phyloP scores from a whole-genome alignment of 2,888 invertebrate genomes.

The Dolomedes plantarius region DNA sequence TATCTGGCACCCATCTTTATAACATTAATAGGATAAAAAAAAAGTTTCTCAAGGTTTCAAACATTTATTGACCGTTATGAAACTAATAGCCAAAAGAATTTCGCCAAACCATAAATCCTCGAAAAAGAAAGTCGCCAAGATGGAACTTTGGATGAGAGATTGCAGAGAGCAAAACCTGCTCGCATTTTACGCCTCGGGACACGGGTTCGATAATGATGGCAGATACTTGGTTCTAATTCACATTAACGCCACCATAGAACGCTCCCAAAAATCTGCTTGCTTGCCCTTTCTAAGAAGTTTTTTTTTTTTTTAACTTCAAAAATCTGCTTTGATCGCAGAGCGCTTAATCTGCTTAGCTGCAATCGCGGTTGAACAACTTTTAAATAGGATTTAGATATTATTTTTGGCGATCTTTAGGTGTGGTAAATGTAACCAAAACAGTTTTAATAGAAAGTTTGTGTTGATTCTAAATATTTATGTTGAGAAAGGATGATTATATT shows the following conservation, averaged over 20 bases:
- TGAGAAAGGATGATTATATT: too few relatives aligned
- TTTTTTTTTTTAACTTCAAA: neutral
- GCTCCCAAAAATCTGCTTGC: conserved; percentile 4
- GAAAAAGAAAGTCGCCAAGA: conserved; percentile 32
- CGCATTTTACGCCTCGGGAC: conserved; percentile 1
- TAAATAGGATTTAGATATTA: neutral
- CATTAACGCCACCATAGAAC: conserved; percentile 27
- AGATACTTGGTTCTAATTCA: conserved; percentile 42
- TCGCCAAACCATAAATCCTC: neutral
- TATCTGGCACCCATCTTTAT: too few relatives aligned
- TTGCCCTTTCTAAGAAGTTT: conserved; percentile 18
- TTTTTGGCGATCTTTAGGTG: neutral
- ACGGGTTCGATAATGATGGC: conserved; percentile 15
- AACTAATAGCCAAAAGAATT: neutral
- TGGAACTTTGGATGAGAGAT: neutral
- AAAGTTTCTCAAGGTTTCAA: too few relatives aligned
- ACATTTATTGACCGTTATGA: neutral
- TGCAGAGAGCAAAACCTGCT: conserved; percentile 15
- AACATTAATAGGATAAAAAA: too few relatives aligned
- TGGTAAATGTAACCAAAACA: too few relatives aligned
- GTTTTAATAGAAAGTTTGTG: too few relatives aligned
- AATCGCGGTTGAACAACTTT: neutral
- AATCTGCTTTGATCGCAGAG: neutral
- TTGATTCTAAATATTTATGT: too few relatives aligned
- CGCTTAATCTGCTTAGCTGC: neutral